phyloP scores from a whole-genome alignment of 1,140 invertebrate species.

The Apis laboriosa region DNA sequence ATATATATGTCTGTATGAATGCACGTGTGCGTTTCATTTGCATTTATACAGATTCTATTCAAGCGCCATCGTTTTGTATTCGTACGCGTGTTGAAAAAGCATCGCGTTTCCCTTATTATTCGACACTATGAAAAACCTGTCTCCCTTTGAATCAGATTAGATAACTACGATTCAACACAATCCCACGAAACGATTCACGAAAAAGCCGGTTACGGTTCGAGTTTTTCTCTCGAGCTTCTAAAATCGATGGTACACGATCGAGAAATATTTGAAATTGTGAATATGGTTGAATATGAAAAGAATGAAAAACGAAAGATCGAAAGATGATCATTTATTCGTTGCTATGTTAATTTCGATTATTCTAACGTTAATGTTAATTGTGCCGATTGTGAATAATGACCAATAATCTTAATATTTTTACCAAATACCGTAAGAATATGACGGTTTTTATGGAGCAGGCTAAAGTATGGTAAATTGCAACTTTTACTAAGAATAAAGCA shows the following conservation, averaged over 20 bases:
- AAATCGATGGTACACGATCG: neutral
- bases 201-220: neutral
- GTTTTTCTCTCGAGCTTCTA: neutral
- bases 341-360: no score
- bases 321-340: neutral
- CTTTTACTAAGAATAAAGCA: neutral
- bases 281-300: neutral
- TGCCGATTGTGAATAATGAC: neutral
- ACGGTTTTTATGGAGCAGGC: neutral
- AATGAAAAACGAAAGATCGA: neutral
- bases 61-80: slow-evolving; percentile 34
- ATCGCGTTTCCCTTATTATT: slow-evolving; percentile 38
- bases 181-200: neutral
- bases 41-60: slow-evolving; percentile 50
- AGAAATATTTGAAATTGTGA: neutral
- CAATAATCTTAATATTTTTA: no score
- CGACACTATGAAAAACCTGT: neutral
- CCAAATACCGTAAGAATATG: slow-evolving; percentile 13
- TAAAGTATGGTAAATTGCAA: slow-evolving; percentile 34
- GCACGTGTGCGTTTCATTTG: slow-evolving; percentile 44
- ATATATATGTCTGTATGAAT: neutral
- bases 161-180: neutral
- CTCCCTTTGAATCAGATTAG: neutral
- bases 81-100: slow-evolving; percentile 18
- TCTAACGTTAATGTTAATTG: neutral